Evolutionary conservation across 2,888 invertebrate genomes (phyloP).

Genomic region (Lordiphosa fenestrarum): DNA sequence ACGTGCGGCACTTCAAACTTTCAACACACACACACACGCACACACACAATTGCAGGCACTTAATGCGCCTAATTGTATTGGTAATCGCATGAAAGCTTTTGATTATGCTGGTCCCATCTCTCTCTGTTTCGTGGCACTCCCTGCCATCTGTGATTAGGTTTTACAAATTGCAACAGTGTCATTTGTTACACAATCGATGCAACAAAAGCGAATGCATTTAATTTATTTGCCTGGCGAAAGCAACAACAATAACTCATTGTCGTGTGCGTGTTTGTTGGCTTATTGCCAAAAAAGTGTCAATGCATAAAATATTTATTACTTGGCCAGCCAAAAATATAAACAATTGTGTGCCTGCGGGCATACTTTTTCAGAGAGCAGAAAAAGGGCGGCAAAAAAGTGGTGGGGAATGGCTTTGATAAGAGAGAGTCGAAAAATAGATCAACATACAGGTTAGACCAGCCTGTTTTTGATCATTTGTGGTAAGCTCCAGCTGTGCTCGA

Average conservation of each 20-base stretch:
- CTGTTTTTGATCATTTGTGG: too few relatives aligned
- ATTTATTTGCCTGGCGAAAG: constrained; percentile 54
- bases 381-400: too few relatives aligned
- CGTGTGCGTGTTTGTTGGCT: constrained; percentile 37
- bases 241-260: constrained; percentile 42
- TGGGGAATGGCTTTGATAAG: too few relatives aligned
- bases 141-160: constrained; percentile 60
- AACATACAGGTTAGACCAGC: too few relatives aligned
- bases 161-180: constrained; percentile 62
- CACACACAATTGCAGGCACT: constrained; percentile 19
- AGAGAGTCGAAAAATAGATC: too few relatives aligned
- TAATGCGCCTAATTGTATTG: constrained; percentile 62
- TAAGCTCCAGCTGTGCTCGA: too few relatives aligned
- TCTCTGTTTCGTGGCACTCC: constrained; percentile 11
- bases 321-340: constrained; percentile 24
- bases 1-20: constrained; percentile 48
- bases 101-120: constrained; percentile 45
- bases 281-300: constrained; percentile 45
- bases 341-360: constrained; percentile 8
- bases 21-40: constrained; percentile 7
- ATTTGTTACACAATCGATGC: constrained; percentile 42
- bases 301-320: constrained; percentile 50
- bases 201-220: constrained; percentile 49
- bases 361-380: too few relatives aligned
- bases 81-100: constrained; percentile 54